Conservation (phyloP, 2,888 invertebrate genomes). For the Nemotelus pantherinus region DNA sequence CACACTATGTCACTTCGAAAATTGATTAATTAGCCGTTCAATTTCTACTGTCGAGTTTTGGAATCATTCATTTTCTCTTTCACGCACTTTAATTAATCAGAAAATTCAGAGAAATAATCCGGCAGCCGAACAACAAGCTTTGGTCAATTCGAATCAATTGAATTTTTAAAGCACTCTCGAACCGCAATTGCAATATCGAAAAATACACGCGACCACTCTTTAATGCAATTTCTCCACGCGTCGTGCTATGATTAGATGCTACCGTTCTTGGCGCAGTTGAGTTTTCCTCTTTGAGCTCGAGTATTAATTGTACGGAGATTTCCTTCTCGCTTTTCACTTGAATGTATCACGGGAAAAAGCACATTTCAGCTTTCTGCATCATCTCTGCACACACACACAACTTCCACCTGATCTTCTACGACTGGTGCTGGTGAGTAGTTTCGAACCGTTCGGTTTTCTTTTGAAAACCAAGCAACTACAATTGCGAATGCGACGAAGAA, state of each 20-base stretch:
- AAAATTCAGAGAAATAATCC: no score
- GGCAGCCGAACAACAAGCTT: no score
- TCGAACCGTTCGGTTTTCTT: no score
- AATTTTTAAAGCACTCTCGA: background rate
- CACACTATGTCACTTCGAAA: no score
- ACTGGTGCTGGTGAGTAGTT: no score
- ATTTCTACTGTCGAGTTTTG: no score
- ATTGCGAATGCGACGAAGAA: no score
- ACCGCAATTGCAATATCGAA: background rate
- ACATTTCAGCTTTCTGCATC: slow-evolving; percentile 27
- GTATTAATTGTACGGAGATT: slow-evolving; percentile 17
- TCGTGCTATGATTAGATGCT: no score
- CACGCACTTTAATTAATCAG: no score
- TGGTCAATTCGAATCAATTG: background rate
- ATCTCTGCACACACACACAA: background rate
- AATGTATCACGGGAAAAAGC: slow-evolving; percentile 21
- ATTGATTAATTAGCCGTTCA: no score
- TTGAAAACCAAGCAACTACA: no score
- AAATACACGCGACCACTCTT: background rate
- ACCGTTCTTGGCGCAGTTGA: background rate
- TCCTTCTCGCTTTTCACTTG: slow-evolving; percentile 34
- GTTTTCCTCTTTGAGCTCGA: slow-evolving; percentile 1
- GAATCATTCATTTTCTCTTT: no score
- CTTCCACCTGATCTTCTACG: slow-evolving; percentile 13
- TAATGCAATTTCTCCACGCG: slow-evolving; percentile 33